phyloP scores from a whole-genome alignment of 2,113 vertebrate species.

The Nothocercus julius region DNA sequence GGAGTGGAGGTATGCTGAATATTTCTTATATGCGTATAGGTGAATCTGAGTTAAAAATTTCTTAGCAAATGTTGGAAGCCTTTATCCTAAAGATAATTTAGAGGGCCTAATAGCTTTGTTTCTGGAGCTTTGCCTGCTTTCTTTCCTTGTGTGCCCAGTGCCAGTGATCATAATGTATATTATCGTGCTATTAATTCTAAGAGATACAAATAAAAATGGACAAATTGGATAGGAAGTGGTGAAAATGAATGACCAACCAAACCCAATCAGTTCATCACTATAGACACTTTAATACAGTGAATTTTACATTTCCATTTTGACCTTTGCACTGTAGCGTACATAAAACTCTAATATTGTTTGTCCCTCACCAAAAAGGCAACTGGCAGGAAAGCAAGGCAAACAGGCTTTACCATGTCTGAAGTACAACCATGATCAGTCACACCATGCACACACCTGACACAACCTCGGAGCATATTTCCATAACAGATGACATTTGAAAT shows the following conservation, averaged over 20 bases:
- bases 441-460: not conserved
- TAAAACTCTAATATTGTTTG: not conserved
- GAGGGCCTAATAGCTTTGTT: not conserved
- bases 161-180: accelerated
- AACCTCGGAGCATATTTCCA: not conserved
- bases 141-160: not conserved
- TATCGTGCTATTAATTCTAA: not conserved
- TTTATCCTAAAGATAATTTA: not conserved
- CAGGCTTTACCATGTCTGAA: not conserved
- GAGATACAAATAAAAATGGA: not conserved
- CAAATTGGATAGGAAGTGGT: not conserved
- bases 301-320: not conserved
- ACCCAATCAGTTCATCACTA: not conserved
- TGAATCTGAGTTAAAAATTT: not conserved
- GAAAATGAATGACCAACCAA: not conserved
- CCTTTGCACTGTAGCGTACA: not conserved
- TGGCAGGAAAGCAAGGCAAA: not conserved
- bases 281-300: not conserved
- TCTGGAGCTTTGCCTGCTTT: not conserved
- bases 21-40: not conserved
- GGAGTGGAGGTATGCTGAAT: not conserved
- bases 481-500: not conserved
- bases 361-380: not conserved
- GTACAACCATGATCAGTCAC: not conserved
- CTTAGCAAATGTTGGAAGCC: not conserved